Base-by-base conservation (phyloP, 2,113 vertebrate genomes). In the Actenoides lindsayi region DNA sequence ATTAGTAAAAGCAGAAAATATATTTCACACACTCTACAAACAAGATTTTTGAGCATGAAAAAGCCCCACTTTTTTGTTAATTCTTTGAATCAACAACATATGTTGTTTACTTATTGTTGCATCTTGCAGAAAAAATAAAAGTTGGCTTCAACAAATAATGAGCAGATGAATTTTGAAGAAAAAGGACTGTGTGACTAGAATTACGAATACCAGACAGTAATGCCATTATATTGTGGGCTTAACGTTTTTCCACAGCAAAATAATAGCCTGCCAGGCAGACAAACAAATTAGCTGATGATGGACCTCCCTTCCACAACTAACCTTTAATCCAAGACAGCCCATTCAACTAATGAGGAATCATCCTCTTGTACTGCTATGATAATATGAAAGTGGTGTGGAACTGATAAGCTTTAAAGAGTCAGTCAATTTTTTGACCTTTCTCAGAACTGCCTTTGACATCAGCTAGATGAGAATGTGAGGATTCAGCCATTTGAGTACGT, bases 21-120 rank as follows among this genome's bases (percentile, higher is more conserved):
- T 59, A 83, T 64, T 88, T n/a, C 42, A 90, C n/a, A 53, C 30
- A 33, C 27, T 68, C 33, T 83, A 70, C 27, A 81, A 46, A 51
- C 18, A 88, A 80, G 39, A 83, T 78, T 94, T 96, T 64, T 75
- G n/a, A 90, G 76, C 59, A 80, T 30, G 28, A 57, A 95, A 88
- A 83, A 90, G 23, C 1, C 0, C 1, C 28, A 59, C 79, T 77
- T 80, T 88, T 89, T 75, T 78, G 85, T 94, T 93, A 88, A 96
- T 96, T 94, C 86, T 84, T 96, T 89, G 83, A 92, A 95, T 94
- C 83, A 96, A 93, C 80, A 93, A 53, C 94, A 96, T 97, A 96
- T 96, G 92, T 94, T 96, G 94, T 95, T 96, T 97, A 91, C 85
- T 97, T 96, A 94, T 91, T 96, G 59, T 96, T 95, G 86, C 85